These are phyloP conservation scores for Orius insidiosus DNA, from an alignment of 1,140 invertebrate species.

Conservation along the genomic window DNA sequence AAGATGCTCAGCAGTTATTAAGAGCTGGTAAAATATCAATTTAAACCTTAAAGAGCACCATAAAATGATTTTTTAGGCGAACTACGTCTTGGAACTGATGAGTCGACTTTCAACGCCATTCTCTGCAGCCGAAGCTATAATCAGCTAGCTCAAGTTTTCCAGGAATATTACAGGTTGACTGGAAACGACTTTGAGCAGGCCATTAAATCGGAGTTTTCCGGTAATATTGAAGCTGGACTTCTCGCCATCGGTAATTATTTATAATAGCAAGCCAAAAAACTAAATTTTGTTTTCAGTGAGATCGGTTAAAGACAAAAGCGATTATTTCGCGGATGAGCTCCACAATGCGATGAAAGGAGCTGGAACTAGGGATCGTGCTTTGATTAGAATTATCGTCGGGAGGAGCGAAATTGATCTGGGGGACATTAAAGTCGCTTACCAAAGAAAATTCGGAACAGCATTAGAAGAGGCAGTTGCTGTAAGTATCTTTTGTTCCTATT, in stretches of 20 bases:
- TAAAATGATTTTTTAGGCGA: not conserved
- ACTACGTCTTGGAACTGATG: constrained; percentile 51
- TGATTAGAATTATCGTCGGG: constrained; percentile 78
- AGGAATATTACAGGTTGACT: constrained; percentile 38
- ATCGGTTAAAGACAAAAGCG: constrained; percentile 76
- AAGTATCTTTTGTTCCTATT: too few relatives aligned
- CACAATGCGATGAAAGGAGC: constrained; percentile 77
- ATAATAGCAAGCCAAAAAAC: not conserved
- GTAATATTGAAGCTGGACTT: constrained; percentile 43
- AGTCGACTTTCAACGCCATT: constrained; percentile 69
- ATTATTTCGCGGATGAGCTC: constrained; percentile 82
- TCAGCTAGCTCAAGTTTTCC: constrained; percentile 53
- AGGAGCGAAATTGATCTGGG: constrained; percentile 84
- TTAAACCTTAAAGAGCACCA: not conserved
- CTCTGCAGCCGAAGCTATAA: constrained; percentile 60
- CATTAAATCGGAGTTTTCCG: constrained; percentile 53
- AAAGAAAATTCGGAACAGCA: constrained; percentile 66
- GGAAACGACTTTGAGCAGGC: constrained; percentile 50
- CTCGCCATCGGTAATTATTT: constrained; percentile 38
- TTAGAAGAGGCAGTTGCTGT: constrained; percentile 58
- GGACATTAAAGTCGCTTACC: constrained; percentile 76
- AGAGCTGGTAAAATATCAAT: constrained; percentile 36
- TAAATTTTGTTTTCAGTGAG: constrained; percentile 41
- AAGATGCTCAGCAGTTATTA: constrained; percentile 51
- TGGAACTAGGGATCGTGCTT: constrained; percentile 74